phyloP scores from a whole-genome alignment of 2,888 invertebrate species.

The Drosophila quasianomalipes region DNA sequence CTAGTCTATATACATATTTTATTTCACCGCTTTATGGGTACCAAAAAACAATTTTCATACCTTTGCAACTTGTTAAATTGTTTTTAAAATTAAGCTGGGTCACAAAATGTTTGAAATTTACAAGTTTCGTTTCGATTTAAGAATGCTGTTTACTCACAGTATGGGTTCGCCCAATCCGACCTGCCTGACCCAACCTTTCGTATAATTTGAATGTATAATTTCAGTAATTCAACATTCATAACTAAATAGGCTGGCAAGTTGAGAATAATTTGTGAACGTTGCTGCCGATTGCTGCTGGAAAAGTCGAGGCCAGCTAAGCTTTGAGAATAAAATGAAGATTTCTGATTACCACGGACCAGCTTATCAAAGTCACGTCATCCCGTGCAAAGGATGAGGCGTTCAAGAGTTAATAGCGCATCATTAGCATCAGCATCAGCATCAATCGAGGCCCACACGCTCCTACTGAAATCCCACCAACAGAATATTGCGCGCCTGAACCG shows the following conservation, averaged over 20 bases:
- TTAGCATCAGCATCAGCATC: conserved; percentile 68
- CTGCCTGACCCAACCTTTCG: neutral
- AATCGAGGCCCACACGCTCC: conserved; percentile 44
- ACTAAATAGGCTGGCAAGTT: conserved; percentile 1
- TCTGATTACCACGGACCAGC: conserved; percentile 61
- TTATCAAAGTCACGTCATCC: conserved; percentile 69
- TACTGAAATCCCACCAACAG: conserved; percentile 28
- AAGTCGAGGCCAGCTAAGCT: conserved; percentile 25
- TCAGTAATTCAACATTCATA: conserved; percentile 2
- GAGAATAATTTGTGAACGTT: neutral
- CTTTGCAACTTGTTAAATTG: neutral
- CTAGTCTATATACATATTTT: neutral
- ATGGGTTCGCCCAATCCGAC: neutral
- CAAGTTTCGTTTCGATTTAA: neutral
- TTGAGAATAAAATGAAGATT: conserved; percentile 65
- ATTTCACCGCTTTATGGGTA: neutral
- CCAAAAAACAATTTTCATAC: neutral
- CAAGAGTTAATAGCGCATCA: conserved; percentile 59
- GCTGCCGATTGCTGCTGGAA: conserved; percentile 21
- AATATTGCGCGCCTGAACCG: conserved; percentile 7
- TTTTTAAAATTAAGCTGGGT: neutral
- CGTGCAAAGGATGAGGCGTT: conserved; percentile 82
- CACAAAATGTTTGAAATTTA: neutral
- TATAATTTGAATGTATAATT: conserved; percentile 16
- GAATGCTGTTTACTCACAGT: neutral